Base-by-base conservation (phyloP, 2,113 vertebrate species). In the Cavia porcellus region DNA sequence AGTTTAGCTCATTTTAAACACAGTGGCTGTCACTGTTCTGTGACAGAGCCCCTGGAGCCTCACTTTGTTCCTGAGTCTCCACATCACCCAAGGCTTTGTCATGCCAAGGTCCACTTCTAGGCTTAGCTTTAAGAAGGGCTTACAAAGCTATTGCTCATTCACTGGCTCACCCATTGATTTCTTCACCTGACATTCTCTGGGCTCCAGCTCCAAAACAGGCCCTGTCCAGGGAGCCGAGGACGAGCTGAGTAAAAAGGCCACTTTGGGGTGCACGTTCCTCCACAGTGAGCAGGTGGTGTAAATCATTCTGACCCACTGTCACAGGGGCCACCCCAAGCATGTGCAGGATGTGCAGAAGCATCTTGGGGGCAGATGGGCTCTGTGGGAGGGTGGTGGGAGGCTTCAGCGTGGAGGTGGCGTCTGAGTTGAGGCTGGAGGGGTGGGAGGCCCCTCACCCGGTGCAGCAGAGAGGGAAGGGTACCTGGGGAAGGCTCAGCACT, bases 91-190 rank as follows among this genome's bases (percentile, higher is more conserved):
- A 2, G 87, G 4, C 15, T 64, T 80, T 83, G 74, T 96, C 45
- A 61, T 70, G 14, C 35, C 55, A 90, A n/a, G 79, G 70, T 59
- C 59, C 66, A 61, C 25, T 15, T 57, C 79, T 89, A 89, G n/a
- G 72, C 52, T 80, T 61, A 86, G 80, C 74, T 86, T 96, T 93
- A 86, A 74, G 64, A 84, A 77, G 72, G n/a, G 13, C 66, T 35
- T 10, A 1, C 35, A 87, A 79, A 92, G 52, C 35, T 82, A n/a
- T 5, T 42, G 45, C 32, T 20, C 61, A 55, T 70, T 59, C 17
- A 20, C 57, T 59, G 17, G 17, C 20, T 59, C 57, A 59, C 20
- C 22, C 57, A 59, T 7, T 59, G 19, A 59, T 59, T 22, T 22
- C 20, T 59, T 59, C 20, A 22, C 22, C 20, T 59, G 61, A 25